Conservation (phyloP, 2,888 invertebrate genomes). For the Drosophila mimetica region DNA sequence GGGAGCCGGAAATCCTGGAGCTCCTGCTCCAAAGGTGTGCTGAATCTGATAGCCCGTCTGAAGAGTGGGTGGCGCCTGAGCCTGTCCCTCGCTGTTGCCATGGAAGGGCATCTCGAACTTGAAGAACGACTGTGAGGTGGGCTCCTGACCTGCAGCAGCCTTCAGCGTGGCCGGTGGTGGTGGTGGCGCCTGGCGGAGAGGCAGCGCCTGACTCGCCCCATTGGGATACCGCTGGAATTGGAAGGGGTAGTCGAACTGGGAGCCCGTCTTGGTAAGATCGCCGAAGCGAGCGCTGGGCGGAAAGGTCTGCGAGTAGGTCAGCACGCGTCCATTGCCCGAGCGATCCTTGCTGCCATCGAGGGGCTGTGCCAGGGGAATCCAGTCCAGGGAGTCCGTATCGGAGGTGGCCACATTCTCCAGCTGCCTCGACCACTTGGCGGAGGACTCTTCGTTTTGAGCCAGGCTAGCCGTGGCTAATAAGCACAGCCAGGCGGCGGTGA, state of each 20-base stretch:
- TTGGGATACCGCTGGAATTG: slow-evolving; percentile 79
- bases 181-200: slow-evolving; percentile 64
- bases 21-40: slow-evolving; percentile 75
- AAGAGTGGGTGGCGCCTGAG: slow-evolving; percentile 71
- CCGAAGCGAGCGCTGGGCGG: slow-evolving; percentile 80
- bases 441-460: slow-evolving; percentile 58
- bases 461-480: slow-evolving; percentile 57
- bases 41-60: slow-evolving; percentile 84
- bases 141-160: slow-evolving; percentile 71
- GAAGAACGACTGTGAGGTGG: slow-evolving; percentile 84
- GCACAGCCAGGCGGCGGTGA: slow-evolving; percentile 64
- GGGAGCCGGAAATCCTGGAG: slow-evolving; percentile 61
- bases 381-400: slow-evolving; percentile 84
- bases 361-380: slow-evolving; percentile 86
- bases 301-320: slow-evolving; percentile 83
- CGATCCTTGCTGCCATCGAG: slow-evolving; percentile 81
- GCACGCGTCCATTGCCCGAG: slow-evolving; percentile 82
- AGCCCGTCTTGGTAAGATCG: slow-evolving; percentile 65
- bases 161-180: slow-evolving; percentile 48
- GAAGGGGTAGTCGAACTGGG: slow-evolving; percentile 81
- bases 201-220: slow-evolving; percentile 63
- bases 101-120: slow-evolving; percentile 84
- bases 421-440: slow-evolving; percentile 83
- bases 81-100: slow-evolving; percentile 51
- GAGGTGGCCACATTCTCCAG: slow-evolving; percentile 72